Evolutionary conservation across 2,888 invertebrate genomes (phyloP).

Genomic region (Magallana nippona): DNA sequence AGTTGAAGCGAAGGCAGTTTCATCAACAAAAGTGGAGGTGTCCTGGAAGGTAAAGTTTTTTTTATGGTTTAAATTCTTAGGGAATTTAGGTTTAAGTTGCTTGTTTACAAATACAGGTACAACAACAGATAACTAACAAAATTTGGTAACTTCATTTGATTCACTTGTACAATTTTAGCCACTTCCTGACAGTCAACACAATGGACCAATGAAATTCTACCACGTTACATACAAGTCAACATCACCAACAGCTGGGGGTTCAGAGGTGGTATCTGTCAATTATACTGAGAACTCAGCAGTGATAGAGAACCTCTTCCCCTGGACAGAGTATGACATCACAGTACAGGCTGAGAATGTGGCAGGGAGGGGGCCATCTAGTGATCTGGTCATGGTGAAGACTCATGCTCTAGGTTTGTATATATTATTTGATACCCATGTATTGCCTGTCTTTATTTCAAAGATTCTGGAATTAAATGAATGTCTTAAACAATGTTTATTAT

Average conservation of each 20-base stretch:
- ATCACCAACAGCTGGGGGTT: constrained; percentile 11
- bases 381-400: constrained; percentile 58
- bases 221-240: constrained; percentile 55
- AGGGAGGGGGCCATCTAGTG: constrained; percentile 63
- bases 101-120: not conserved
- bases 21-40: constrained; percentile 57
- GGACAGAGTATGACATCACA: constrained; percentile 66
- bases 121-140: not conserved
- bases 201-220: constrained; percentile 66
- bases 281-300: constrained; percentile 44
- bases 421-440: not conserved
- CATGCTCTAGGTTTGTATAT: constrained; percentile 61
- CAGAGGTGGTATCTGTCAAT: not conserved
- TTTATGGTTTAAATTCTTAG: too few relatives aligned
- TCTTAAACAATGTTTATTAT: too few relatives aligned
- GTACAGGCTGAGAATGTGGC: constrained; percentile 67
- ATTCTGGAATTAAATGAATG: too few relatives aligned
- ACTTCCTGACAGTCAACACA: constrained; percentile 54
- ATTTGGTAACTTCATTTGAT: too few relatives aligned
- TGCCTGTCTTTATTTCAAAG: not conserved
- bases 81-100: not conserved
- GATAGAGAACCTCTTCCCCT: constrained; percentile 67
- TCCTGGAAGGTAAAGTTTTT: constrained; percentile 65
- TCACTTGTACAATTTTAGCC: constrained; percentile 52
- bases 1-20: not conserved